Evolutionary conservation across 2,113 vertebrate species (phyloP), one percentile per base, ranked within the genome.

Genomic region (Tachysurus vachellii): DNA sequence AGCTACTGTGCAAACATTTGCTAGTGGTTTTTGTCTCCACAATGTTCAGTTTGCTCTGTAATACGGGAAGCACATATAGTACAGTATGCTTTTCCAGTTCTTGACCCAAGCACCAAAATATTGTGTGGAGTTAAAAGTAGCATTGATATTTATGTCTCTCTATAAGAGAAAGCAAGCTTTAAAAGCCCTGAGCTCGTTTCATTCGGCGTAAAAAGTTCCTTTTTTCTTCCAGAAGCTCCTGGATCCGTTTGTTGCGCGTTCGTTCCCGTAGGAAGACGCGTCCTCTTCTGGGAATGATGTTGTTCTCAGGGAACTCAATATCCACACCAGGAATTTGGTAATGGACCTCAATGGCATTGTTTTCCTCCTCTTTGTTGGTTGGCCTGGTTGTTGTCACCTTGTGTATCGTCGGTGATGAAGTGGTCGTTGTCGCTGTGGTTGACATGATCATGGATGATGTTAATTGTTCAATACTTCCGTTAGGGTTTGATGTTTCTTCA

Each of bases 191-290:
- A 53, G 91, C 94, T 92, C 93, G 95, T 88, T 93, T 95, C 94
- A 96, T 97, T 80, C 96, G 93, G 36, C 95, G 95, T 66, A 95
- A 94, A 89, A 95, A 95, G 93, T 95, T 96, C 92, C 94, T 93
- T 90, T 97, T 97, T 90, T 98, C 98, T 81, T 96, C 96, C 6
- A 99, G 96, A 90, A 99, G 95, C 93, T 98, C 95, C 91, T 99
- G 97, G 92, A 99, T 99, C 59, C 98, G 96, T 90, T 96, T 97
- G 95, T 99, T 99, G 93, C 93, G 96, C 82, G 97, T 99, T 94
- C 94, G 96, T 93, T 98, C 98, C 0, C 95, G 92, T 0, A 94
- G 93, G 7, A 93, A 96, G 88, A 96, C 92, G 2, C 94, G 89
- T 0, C 93, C 96, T 88, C 94, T 96, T 77, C 90, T 92, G 23